These are phyloP conservation scores for Hippocampus barbouri DNA, from an alignment of 2,113 vertebrate genomes.

Conservation along the genomic window DNA sequence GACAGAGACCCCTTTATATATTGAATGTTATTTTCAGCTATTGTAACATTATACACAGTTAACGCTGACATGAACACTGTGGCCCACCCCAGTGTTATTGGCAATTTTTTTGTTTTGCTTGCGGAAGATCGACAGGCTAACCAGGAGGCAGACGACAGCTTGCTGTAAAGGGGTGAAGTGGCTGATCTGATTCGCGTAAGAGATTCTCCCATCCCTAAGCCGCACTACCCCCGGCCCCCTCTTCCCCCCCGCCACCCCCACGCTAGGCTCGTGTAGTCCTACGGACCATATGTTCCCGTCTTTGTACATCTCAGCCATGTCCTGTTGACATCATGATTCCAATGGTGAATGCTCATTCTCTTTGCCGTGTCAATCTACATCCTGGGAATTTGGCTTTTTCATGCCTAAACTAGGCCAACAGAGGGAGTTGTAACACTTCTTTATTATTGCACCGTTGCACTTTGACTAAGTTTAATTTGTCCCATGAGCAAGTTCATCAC, in stretches of 20 bases:
- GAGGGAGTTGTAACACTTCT: constrained; percentile 44
- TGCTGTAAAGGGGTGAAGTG: constrained; percentile 45
- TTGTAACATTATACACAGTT: no score
- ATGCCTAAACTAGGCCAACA: constrained; percentile 38
- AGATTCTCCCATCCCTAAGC: constrained; percentile 31
- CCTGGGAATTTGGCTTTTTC: background rate
- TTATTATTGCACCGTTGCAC: background rate
- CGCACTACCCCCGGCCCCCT: background rate
- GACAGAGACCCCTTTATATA: no score
- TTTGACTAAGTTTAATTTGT: background rate
- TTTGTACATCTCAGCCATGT: constrained; percentile 20
- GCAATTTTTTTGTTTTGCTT: background rate
- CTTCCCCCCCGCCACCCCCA: constrained; percentile 20
- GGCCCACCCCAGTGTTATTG: background rate
- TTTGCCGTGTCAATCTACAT: background rate
- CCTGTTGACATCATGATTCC: constrained; percentile 20
- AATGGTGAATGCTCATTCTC: background rate
- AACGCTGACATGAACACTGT: background rate
- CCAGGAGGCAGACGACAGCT: constrained; percentile 65
- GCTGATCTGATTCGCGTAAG: constrained; percentile 57
- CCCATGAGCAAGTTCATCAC: background rate
- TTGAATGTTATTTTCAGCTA: no score
- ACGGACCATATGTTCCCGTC: constrained; percentile 58
- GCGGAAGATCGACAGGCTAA: constrained; percentile 11
- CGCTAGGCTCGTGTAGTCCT: constrained; percentile 40